Percentiles rank a stretch among this genome's conserved stretches.
Evolutionary conservation across 2,797 vertebrate species (phyloP).

Genomic region (Diglossa cyanea): DNA sequence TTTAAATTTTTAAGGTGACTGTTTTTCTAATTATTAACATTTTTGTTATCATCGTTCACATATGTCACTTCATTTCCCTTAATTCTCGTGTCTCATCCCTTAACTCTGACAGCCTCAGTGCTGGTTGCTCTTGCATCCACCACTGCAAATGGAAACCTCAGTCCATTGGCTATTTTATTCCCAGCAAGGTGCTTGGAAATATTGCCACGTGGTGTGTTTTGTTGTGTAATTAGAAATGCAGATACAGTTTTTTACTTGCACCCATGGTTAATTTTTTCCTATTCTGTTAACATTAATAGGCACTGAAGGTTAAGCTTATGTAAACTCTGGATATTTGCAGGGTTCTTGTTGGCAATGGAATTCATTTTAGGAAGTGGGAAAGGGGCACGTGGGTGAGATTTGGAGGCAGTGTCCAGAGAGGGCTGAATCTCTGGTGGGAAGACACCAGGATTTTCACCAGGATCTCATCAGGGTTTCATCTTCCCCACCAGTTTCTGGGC

Average conservation of each 20-base stretch:
- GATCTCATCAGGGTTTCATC: background rate
- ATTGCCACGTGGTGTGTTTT: background rate
- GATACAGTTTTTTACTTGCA: background rate
- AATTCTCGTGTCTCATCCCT: background rate
- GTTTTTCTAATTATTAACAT: background rate
- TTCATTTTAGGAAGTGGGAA: background rate
- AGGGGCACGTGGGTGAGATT: background rate
- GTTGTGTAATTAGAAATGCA: constrained; percentile 1
- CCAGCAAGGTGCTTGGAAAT: constrained; percentile 36
- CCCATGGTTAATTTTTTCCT: constrained; percentile 33
- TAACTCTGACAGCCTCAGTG: background rate
- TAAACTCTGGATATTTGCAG: background rate
- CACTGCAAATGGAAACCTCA: background rate
- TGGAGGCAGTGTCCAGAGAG: background rate
- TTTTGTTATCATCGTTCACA: background rate
- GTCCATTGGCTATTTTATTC: background rate
- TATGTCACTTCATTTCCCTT: background rate
- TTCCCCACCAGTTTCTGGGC: background rate
- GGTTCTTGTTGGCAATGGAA: background rate
- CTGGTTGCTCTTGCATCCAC: background rate
- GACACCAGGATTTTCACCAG: background rate
- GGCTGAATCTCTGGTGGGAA: background rate
- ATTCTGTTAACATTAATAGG: background rate
- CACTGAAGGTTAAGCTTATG: constrained; percentile 39
- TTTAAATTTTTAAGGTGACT: constrained; percentile 34